Percentiles rank a stretch among this genome's conserved stretches.
phyloP scores from a whole-genome alignment of 2,888 invertebrate genomes.

The Patella pellucida region DNA sequence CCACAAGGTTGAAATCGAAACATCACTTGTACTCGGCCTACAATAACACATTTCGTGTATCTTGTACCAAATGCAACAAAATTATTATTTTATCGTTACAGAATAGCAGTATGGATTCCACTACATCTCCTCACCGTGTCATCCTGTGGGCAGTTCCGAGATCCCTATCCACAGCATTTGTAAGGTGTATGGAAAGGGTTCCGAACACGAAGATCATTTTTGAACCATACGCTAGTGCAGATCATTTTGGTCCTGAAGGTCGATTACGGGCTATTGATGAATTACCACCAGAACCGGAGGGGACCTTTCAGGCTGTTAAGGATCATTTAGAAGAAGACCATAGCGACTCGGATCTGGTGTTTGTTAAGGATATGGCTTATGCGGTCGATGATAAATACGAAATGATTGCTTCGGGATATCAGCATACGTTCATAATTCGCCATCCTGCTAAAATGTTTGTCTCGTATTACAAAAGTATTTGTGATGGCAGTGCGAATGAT shows the following conservation, averaged over 20 bases:
- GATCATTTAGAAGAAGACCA: background rate
- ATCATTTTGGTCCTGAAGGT: background rate
- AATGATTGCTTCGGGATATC: background rate
- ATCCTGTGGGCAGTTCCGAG: background rate
- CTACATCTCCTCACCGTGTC: background rate
- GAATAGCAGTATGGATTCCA: too few relatives aligned
- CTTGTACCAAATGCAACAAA: too few relatives aligned
- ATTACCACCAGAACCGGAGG: background rate
- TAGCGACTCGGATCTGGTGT: background rate
- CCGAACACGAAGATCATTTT: background rate
- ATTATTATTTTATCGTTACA: too few relatives aligned
- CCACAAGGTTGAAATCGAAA: too few relatives aligned
- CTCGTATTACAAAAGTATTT: background rate
- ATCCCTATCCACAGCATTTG: background rate
- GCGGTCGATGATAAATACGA: background rate
- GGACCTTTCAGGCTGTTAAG: background rate
- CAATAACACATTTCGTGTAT: too few relatives aligned
- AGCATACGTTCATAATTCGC: background rate
- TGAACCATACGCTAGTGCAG: background rate
- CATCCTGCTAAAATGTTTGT: background rate
- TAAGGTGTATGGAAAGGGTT: background rate
- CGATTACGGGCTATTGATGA: background rate
- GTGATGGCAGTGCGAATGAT: background rate
- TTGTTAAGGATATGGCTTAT: slow-evolving; percentile 2
- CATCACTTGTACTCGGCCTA: too few relatives aligned